A percentile compares a stretch with the other conserved stretches of the same genome.
Evolutionary conservation across 2,797 vertebrate genomes (phyloP).

Genomic region (Sphenodon punctatus): DNA sequence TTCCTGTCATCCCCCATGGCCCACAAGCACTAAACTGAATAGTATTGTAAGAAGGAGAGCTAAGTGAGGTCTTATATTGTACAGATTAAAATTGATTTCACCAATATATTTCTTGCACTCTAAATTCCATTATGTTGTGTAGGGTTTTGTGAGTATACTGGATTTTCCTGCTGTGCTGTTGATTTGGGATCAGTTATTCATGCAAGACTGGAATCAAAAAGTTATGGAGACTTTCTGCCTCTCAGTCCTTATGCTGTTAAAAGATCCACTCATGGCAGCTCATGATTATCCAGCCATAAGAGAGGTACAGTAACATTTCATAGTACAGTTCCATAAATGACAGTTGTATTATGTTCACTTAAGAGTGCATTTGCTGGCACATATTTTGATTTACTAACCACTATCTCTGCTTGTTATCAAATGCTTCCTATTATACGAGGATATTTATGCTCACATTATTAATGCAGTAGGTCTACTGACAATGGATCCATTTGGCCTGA

Average conservation of each 20-base stretch:
- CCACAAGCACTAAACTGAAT: no score
- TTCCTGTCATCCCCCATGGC: no score
- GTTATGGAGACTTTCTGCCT: conserved; percentile 46
- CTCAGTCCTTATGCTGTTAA: conserved; percentile 45
- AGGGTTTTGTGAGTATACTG: conserved; percentile 46
- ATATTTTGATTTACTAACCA: no score
- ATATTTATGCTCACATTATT: no score
- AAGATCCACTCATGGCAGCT: conserved; percentile 39
- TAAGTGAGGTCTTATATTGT: neutral
- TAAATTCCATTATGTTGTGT: neutral
- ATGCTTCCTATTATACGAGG: no score
- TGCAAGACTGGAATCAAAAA: conserved; percentile 30
- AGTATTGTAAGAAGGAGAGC: neutral
- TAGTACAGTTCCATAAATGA: no score
- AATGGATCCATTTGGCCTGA: no score
- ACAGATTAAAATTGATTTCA: neutral
- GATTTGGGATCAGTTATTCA: conserved; percentile 57
- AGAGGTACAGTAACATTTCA: no score
- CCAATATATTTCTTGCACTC: neutral
- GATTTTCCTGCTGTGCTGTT: conserved; percentile 44
- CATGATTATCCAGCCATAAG: conserved; percentile 28
- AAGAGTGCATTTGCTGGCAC: no score
- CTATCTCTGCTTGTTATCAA: no score
- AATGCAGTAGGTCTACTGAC: no score
- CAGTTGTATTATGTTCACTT: no score